A percentile compares a stretch with the other conserved stretches of the same genome.
These are phyloP conservation scores for Henricia sp. DNA, from an alignment of 53 echinoderm and acorn worm species.

Conservation along the genomic window DNA sequence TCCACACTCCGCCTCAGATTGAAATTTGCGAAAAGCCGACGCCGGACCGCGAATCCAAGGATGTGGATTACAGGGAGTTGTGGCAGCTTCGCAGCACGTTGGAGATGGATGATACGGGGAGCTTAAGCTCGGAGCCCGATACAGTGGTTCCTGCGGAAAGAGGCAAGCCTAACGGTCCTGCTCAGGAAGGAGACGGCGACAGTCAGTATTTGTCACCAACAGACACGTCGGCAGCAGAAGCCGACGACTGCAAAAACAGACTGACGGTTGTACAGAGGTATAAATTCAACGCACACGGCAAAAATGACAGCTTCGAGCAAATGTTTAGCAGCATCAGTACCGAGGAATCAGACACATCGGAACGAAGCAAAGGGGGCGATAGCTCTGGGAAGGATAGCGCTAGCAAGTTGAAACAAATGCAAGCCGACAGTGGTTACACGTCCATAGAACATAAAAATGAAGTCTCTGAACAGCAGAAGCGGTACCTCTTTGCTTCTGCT, in stretches of 20 bases:
- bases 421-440: constrained; percentile 98
- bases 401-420: constrained; percentile 93
- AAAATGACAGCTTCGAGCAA: constrained; percentile 91
- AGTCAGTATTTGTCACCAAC: constrained; percentile 46
- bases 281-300: constrained; percentile 68
- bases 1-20: constrained; percentile 43
- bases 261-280: constrained; percentile 64
- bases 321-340: constrained; percentile 98
- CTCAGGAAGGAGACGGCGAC: constrained; percentile 41
- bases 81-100: constrained; percentile 95
- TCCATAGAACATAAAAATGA: constrained; percentile 98
- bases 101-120: constrained; percentile 90
- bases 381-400: constrained; percentile 92
- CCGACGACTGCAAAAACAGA: constrained; percentile 67
- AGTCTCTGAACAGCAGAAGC: constrained; percentile 78
- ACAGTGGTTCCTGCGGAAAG: constrained; percentile 70
- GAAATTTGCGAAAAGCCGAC: constrained; percentile 45
- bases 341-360: constrained; percentile 97
- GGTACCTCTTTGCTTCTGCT: constrained; percentile 84
- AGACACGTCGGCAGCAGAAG: constrained; percentile 65
- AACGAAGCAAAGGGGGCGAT: constrained; percentile 88
- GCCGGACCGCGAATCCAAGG: constrained; percentile 24
- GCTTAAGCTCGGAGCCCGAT: constrained; percentile 89
- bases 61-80: constrained; percentile 80
- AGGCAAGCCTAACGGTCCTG: constrained; percentile 7